A percentile compares a stretch with the other conserved stretches of the same genome.
Evolutionary conservation across 1,140 invertebrate species (phyloP).

Genomic region (Meteorus sp.): DNA sequence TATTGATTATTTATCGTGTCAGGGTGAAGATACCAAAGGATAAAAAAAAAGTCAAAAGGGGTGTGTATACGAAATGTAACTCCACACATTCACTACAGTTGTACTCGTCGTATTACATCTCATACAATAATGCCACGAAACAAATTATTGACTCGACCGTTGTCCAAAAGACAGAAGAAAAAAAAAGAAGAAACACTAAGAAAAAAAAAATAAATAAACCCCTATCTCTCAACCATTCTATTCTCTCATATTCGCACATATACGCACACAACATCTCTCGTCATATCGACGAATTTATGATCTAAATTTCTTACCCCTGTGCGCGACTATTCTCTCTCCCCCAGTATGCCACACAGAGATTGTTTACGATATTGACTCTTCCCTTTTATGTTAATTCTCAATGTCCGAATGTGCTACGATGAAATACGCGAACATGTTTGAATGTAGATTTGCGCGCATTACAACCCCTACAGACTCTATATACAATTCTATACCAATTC

Average conservation of each 20-base stretch:
- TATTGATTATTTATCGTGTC: conserved; percentile 31
- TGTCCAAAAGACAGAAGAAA: conserved; percentile 22
- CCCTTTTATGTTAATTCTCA: conserved; percentile 54
- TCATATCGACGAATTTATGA: conserved; percentile 53
- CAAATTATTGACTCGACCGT: conserved; percentile 8
- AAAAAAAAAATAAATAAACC: too few species aligned
- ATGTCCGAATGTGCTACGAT: conserved; percentile 26
- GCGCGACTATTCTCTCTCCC: neutral
- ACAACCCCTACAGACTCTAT: neutral
- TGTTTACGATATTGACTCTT: conserved; percentile 58
- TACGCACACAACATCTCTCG: too few species aligned
- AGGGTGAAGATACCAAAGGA: conserved; percentile 1
- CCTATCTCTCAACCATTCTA: too few species aligned
- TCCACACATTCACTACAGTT: too few species aligned
- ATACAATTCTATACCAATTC: too few species aligned
- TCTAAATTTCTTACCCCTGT: conserved; percentile 14
- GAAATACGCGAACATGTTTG: conserved; percentile 25
- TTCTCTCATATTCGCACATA: too few species aligned
- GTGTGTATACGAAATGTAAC: conserved; percentile 7
- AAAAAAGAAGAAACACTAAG: conserved; percentile 10
- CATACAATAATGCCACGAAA: conserved; percentile 15
- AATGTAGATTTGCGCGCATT: conserved; percentile 18
- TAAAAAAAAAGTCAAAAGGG: conserved; percentile 14
- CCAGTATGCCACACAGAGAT: conserved; percentile 20
- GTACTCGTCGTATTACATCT: too few species aligned